Evolutionary conservation across 2,797 vertebrate species (phyloP), one percentile per base, ranked within the genome.

Genomic region (Gallirallus australis): DNA sequence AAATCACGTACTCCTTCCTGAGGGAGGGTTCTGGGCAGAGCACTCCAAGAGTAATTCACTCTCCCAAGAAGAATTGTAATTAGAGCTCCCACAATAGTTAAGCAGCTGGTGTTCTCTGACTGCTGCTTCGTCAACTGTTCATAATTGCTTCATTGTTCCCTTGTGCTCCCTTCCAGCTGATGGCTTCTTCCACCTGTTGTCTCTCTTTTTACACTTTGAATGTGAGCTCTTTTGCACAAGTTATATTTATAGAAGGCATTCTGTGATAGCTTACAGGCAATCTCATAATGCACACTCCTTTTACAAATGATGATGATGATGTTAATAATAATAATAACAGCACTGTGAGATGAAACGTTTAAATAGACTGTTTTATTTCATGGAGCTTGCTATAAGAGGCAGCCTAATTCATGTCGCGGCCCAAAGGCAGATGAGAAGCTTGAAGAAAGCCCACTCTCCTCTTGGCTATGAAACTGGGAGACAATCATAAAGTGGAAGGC

Each of bases 41-140:
- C 0, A 0, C 70, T 94, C 66, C 66, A 93, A 48, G 37, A 94
- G 82, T 93, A 94, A 94, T 94, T 96, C 90, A 64, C 80, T 89
- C 33, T 86, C 68, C 80, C 64, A 90, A 90, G 91, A 97, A 95
- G 76, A 93, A 94, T 88, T 91, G 89, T 94, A 96, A 96, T 96
- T 96, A 97, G 95, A 90, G 83, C 90, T 96, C 86, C 82, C 90
- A 82, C 91, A 94, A 93, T 95, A 96, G 93, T 96, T 94, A 94
- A 95, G 91, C 95, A 95, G 93, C 96, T 97, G 96, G 96, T 94
- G 94, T 96, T 94, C 96, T 94, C 90, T 94, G 94, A 92, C 93
- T 96, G 96, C 96, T 95, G 94, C 95, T 96, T 96, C n/a, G 31
- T 96, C 94, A 96, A 94, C 93, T 89, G 89, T 91, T 96, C 0